A percentile compares a stretch with the other conserved stretches of the same genome.
phyloP scores from a whole-genome alignment of 1,140 invertebrate genomes.

The Gryllus bimaculatus region DNA sequence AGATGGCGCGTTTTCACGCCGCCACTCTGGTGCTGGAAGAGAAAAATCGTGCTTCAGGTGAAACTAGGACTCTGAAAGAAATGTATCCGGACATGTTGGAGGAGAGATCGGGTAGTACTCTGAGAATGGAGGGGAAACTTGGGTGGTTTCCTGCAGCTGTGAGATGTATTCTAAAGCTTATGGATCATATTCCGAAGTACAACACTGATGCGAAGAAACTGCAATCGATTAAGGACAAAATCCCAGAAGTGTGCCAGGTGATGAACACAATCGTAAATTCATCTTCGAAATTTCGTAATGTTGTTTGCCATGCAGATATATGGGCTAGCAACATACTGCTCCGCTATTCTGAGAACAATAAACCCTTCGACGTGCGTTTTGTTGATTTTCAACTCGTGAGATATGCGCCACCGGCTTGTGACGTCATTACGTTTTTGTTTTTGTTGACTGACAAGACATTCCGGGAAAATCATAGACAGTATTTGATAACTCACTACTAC shows the following conservation, averaged over 20 bases:
- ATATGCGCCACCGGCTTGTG: not conserved
- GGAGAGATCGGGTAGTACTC: not conserved
- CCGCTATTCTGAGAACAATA: not conserved
- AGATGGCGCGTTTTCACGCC: not conserved
- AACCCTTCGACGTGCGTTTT: not conserved
- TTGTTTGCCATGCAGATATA: not conserved
- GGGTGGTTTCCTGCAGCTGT: not conserved
- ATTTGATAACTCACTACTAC: not conserved
- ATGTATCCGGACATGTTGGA: not conserved
- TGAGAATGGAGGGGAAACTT: not conserved
- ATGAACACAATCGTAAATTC: not conserved
- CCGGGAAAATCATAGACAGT: not conserved
- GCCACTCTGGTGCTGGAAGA: not conserved
- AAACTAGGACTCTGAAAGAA: not conserved
- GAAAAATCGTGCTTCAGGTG: no score
- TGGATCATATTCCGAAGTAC: not conserved
- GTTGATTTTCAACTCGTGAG: not conserved
- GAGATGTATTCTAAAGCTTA: not conserved
- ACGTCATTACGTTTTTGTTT: not conserved
- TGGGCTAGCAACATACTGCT: not conserved
- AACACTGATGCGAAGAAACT: not conserved
- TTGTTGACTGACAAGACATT: not conserved
- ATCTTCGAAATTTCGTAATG: not conserved
- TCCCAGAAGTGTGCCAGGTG: not conserved
- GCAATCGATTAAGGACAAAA: not conserved